These are phyloP conservation scores for Leptocoma aspasia DNA, from an alignment of 2,113 vertebrate genomes.

Conservation along the genomic window DNA sequence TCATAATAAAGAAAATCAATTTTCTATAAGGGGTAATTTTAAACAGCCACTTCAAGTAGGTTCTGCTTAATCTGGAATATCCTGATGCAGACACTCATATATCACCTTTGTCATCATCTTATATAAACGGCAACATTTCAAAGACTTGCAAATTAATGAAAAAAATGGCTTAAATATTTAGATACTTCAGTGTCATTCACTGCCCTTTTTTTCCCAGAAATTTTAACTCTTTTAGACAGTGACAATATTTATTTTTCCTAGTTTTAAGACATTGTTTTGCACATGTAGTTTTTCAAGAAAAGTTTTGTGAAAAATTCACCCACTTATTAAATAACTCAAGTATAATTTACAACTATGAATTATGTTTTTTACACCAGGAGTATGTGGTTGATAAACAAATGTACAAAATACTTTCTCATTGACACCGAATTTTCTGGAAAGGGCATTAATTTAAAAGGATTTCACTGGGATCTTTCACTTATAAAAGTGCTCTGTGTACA, in stretches of 20 bases:
- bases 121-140: background rate
- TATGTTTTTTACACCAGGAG: background rate
- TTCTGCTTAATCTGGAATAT: background rate
- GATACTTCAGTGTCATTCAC: background rate
- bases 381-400: background rate
- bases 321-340: background rate
- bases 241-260: background rate
- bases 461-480: background rate
- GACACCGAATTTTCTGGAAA: background rate
- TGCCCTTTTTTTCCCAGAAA: background rate
- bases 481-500: background rate
- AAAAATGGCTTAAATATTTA: background rate
- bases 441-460: background rate
- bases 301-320: background rate
- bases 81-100: background rate
- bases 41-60: background rate
- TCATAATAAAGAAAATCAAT: slow-evolving; percentile 7
- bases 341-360: background rate
- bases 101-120: background rate
- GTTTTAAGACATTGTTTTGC: background rate
- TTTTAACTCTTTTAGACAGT: background rate
- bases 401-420: background rate
- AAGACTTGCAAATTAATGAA: background rate
- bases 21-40: background rate
- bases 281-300: background rate